Evolutionary conservation across 1,140 invertebrate species (phyloP).

Genomic region (Drosophila sucinea): DNA sequence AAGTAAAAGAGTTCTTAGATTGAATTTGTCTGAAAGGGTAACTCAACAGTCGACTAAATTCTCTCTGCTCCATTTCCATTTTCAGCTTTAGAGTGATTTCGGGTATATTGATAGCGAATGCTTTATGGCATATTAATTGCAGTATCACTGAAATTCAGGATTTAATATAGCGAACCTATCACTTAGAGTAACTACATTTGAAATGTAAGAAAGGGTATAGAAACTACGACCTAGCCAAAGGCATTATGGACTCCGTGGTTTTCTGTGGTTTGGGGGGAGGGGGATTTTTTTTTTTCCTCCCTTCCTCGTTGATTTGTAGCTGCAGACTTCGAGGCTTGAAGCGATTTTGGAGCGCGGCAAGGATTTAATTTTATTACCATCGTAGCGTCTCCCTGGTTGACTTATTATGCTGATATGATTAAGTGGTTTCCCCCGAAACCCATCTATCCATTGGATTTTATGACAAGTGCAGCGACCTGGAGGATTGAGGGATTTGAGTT

Average conservation of each 20-base stretch:
- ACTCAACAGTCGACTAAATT: background rate
- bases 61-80: background rate
- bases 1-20: background rate
- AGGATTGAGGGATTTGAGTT: background rate
- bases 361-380: constrained; percentile 79
- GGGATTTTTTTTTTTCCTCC: constrained; percentile 16
- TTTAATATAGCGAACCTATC: no score
- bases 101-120: constrained; percentile 45
- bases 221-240: background rate
- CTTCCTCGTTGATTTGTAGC: constrained; percentile 27
- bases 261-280: background rate
- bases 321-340: background rate
- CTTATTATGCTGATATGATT: constrained; percentile 80
- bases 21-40: background rate
- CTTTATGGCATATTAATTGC: no score
- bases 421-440: constrained; percentile 54
- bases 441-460: constrained; percentile 41
- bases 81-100: constrained; percentile 44
- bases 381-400: constrained; percentile 45
- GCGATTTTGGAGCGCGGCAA: constrained; percentile 54
- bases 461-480: constrained; percentile 45
- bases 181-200: no score
- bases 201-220: background rate
- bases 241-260: background rate
- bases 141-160: no score